Evolutionary conservation across 2,888 invertebrate genomes (phyloP).

Genomic region (Spicauda simplicius): DNA sequence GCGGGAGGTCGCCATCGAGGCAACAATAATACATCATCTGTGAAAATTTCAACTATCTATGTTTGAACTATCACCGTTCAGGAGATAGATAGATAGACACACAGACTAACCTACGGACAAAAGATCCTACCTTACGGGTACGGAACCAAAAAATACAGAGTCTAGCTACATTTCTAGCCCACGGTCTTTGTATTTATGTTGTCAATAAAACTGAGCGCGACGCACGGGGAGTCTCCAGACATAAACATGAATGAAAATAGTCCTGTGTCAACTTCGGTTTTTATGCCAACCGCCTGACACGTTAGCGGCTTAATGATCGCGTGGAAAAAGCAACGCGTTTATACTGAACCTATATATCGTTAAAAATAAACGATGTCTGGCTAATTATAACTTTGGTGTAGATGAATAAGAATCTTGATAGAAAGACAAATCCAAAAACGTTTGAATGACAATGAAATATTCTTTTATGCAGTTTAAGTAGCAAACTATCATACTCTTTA

Average conservation of each 20-base stretch:
- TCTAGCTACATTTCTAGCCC: constrained; percentile 47
- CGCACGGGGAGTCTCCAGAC: constrained; percentile 62
- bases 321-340: constrained; percentile 18
- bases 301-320: constrained; percentile 31
- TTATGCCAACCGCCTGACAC: constrained; percentile 41
- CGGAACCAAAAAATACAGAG: constrained; percentile 14
- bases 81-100: no score
- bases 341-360: constrained; percentile 15
- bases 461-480: no score
- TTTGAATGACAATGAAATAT: no score
- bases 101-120: no score
- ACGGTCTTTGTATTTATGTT: constrained; percentile 62
- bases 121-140: no score
- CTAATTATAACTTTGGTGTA: constrained; percentile 14
- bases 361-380: constrained; percentile 17
- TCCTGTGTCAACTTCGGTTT: constrained; percentile 49
- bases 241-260: constrained; percentile 76
- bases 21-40: no score
- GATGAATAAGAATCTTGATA: background rate
- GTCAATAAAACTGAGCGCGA: constrained; percentile 73
- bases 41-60: no score
- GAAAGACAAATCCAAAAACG: no score
- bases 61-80: no score
- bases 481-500: no score
- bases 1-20: no score